Evolutionary conservation across 2,888 invertebrate genomes (phyloP).

Genomic region (Operophtera brumata): DNA sequence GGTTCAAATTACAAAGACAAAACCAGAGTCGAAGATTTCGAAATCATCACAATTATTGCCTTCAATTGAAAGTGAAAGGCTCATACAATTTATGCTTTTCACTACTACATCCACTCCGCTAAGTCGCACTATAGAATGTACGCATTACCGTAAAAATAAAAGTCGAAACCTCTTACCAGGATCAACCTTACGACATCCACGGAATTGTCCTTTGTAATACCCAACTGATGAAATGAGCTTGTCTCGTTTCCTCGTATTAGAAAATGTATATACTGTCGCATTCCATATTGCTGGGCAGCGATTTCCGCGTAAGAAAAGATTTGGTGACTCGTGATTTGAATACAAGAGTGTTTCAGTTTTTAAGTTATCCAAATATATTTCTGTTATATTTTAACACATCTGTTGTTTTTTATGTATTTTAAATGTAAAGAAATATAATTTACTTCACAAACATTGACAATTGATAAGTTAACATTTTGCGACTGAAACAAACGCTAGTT

Average conservation of each 20-base stretch:
- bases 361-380: too few species aligned
- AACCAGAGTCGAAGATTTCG: background rate
- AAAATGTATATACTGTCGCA: conserved; percentile 4
- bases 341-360: background rate
- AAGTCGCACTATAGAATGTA: conserved; percentile 50
- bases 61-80: conserved; percentile 6
- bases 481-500: too few species aligned
- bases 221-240: background rate
- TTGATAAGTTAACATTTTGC: too few species aligned
- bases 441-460: too few species aligned
- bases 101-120: conserved; percentile 45
- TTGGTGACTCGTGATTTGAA: background rate
- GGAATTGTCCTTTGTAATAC: conserved; percentile 40
- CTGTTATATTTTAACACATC: too few species aligned
- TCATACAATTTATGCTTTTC: conserved; percentile 44
- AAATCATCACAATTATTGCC: background rate
- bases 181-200: conserved; percentile 42
- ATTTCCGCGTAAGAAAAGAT: background rate
- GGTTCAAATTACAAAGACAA: too few species aligned
- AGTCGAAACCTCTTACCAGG: conserved; percentile 60
- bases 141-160: conserved; percentile 70
- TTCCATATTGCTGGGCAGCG: background rate
- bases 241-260: conserved; percentile 7
- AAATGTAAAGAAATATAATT: too few species aligned
- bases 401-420: too few species aligned